Percentiles rank a stretch among this genome's conserved stretches.
phyloP scores from a whole-genome alignment of 2,797 vertebrate genomes.

The Pseudochaenichthys georgianus region DNA sequence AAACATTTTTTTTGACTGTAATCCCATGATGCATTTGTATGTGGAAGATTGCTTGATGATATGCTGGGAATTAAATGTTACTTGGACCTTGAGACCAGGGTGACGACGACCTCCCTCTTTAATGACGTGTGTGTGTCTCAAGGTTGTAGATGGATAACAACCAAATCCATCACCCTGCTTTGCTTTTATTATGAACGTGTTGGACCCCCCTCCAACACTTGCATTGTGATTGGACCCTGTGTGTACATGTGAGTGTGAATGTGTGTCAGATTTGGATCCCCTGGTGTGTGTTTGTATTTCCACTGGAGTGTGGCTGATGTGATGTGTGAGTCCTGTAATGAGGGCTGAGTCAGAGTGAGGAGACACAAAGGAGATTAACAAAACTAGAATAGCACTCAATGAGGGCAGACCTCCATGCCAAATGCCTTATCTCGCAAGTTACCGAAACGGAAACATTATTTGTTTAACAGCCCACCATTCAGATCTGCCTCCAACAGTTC shows the following conservation, averaged over 20 bases:
- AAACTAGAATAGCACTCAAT: no score
- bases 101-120: slow-evolving; percentile 1
- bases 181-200: slow-evolving; percentile 1
- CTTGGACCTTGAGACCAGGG: slow-evolving; percentile 18
- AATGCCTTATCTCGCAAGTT: no score
- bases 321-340: slow-evolving; percentile 3
- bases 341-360: background rate
- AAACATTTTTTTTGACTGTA: background rate
- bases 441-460: no score
- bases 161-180: background rate
- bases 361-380: background rate
- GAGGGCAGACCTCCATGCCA: no score
- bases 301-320: slow-evolving; percentile 5
- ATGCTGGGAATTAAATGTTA: background rate
- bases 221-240: background rate
- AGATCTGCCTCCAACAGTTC: no score
- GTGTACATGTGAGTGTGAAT: background rate
- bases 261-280: background rate
- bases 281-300: slow-evolving; percentile 6
- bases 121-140: background rate
- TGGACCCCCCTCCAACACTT: background rate
- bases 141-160: background rate
- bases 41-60: background rate
- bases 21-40: background rate
- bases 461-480: no score